Conservation (phyloP, 2,797 vertebrate genomes). For the Microhierax caerulescens region DNA sequence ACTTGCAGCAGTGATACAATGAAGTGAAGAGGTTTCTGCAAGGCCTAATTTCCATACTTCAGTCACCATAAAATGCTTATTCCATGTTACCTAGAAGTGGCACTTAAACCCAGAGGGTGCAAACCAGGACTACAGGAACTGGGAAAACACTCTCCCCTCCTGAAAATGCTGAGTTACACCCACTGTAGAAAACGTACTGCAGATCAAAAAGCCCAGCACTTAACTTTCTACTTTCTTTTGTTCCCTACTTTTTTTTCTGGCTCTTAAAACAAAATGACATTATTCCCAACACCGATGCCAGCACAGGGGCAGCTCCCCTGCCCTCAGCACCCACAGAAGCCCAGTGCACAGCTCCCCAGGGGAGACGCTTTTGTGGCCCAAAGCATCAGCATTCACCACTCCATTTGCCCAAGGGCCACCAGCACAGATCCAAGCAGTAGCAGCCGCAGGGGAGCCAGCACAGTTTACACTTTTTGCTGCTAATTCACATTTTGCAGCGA, state of each 20-base stretch:
- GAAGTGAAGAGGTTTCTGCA: neutral
- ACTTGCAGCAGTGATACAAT: fast-evolving
- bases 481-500: fast-evolving
- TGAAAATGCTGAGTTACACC: neutral
- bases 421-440: fast-evolving
- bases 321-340: fast-evolving
- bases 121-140: fast-evolving
- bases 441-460: neutral
- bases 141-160: neutral
- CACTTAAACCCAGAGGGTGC: neutral
- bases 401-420: neutral
- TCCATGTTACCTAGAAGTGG: fast-evolving
- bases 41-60: no score
- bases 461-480: neutral
- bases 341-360: fast-evolving
- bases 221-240: neutral
- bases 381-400: neutral
- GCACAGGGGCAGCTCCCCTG: neutral
- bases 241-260: neutral
- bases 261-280: no score
- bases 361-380: neutral
- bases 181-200: fast-evolving
- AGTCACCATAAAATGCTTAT: neutral
- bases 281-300: fast-evolving
- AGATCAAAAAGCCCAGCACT: neutral